A percentile compares a stretch with the other conserved stretches of the same genome.
These are phyloP conservation scores for Acanthiza pusilla DNA, from an alignment of 2,797 vertebrate genomes.

Conservation along the genomic window DNA sequence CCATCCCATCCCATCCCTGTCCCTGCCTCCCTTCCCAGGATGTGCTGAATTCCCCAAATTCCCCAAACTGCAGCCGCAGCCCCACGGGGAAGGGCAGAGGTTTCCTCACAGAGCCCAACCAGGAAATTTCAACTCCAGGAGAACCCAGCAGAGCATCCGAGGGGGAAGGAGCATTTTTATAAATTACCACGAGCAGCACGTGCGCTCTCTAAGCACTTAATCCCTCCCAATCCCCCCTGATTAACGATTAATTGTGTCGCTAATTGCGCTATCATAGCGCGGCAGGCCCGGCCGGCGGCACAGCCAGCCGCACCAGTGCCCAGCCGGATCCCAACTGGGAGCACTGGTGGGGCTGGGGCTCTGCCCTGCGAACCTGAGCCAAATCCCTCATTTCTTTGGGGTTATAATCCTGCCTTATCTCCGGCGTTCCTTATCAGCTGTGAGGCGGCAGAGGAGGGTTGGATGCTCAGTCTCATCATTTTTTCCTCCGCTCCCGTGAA, in stretches of 20 bases:
- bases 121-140: background rate
- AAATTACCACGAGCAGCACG: background rate
- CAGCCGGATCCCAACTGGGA: background rate
- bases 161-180: background rate
- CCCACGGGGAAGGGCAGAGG: accelerated
- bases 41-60: background rate
- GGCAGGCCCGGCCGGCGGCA: background rate
- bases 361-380: background rate
- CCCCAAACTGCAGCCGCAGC: background rate
- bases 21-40: background rate
- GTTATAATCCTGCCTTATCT: background rate
- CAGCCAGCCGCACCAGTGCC: background rate
- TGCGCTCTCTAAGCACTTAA: slow-evolving; percentile 8
- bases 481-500: accelerated
- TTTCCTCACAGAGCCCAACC: accelerated
- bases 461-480: background rate
- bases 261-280: slow-evolving; percentile 22
- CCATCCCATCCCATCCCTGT: too few relatives aligned
- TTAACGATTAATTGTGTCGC: slow-evolving; percentile 55
- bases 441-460: background rate
- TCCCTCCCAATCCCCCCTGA: slow-evolving; percentile 38
- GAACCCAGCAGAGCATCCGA: background rate
- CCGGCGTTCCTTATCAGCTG: background rate
- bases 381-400: background rate
- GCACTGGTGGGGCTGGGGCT: background rate